Percentiles rank a stretch among this genome's conserved stretches.
These are phyloP conservation scores for Orius laevigatus DNA, from an alignment of 1,140 invertebrate genomes.

Conservation along the genomic window DNA sequence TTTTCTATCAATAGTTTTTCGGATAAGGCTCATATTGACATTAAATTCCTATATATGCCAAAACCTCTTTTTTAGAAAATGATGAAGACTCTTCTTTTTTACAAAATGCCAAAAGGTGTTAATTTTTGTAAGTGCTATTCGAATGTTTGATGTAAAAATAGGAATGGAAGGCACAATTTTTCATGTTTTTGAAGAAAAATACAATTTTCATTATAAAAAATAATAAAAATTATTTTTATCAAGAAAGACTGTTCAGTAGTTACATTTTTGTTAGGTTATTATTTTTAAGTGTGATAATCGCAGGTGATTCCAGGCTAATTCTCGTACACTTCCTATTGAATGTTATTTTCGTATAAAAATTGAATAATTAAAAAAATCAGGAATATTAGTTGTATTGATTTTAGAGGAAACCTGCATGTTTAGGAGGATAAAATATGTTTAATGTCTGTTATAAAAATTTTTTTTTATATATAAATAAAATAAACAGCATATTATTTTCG, in stretches of 20 bases:
- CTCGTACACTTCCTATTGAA: neutral
- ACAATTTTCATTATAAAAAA: neutral
- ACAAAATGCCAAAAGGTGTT: neutral
- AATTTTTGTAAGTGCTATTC: neutral
- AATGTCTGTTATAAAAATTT: too few relatives aligned
- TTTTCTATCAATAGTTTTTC: neutral
- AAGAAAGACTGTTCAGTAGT: slow-evolving; percentile 14
- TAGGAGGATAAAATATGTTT: too few relatives aligned
- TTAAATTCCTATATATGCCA: slow-evolving; percentile 8
- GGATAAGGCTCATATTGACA: slow-evolving; percentile 2
- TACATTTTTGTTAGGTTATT: slow-evolving; percentile 6
- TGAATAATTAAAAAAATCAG: neutral
- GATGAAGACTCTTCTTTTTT: neutral
- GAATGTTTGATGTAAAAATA: neutral
- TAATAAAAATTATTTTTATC: slow-evolving; percentile 10
- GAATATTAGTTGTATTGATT: too few relatives aligned
- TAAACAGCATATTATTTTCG: neutral
- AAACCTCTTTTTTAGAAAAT: neutral
- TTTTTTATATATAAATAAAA: too few relatives aligned
- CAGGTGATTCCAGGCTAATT: slow-evolving; percentile 6
- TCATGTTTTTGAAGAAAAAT: slow-evolving; percentile 6
- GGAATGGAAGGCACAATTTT: neutral
- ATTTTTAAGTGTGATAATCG: slow-evolving; percentile 13
- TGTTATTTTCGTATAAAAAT: slow-evolving; percentile 10
- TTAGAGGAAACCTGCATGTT: too few relatives aligned